Base-by-base conservation (phyloP, 2,797 vertebrate species). In the Spinus olivaceus region DNA sequence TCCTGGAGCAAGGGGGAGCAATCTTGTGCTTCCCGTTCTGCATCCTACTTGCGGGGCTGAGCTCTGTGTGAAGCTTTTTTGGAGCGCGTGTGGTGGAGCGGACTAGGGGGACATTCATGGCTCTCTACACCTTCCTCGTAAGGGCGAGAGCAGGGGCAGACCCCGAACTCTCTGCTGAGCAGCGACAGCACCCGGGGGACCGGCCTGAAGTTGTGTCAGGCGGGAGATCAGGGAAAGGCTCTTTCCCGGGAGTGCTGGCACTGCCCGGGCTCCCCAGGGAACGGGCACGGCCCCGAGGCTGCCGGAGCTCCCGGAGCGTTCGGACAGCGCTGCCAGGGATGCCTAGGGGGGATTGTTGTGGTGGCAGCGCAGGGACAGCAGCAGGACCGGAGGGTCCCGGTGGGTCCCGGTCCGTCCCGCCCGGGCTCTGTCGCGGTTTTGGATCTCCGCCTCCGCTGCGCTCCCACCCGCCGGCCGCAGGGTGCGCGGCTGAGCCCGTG, bases 31-130 rank as follows among this genome's bases (percentile, higher is more conserved):
- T 17, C 6, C 6, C 20, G 14, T n/a, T n/a, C 16, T 4, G 41
- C 18, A 6, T 42, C 47, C 42, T 3, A 0, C 51, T 3, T 0
- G 9, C 0, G 5, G 23, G 7, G 2, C 35, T 4, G 35, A 14
- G 14, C 6, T 2, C 7, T 8, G n/a, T 2, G 5, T 0, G 49
- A 2, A 22, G 41, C 10, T 12, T 24, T 33, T 14, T 12, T 2
- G 47, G 39, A 9, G 9, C 8, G 1, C 5, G 3, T 20, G 37
- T 20, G 4, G 4, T 10, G 37, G 2, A 3, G 18, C 42, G 9
- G 17, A 32, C 22, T 14, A 18, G 4, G 19, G 60, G 23, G 23
- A 76, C 10, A 2, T 63, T 17, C 28, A 1, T 20, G 1, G 27
- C 63, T 67, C 53, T 27, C 37, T 2, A 0, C 53, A 8, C 13